Evolutionary conservation across 1,140 invertebrate species (phyloP), one percentile per base, ranked within the genome.

Genomic region (Matsumurasca onukii): DNA sequence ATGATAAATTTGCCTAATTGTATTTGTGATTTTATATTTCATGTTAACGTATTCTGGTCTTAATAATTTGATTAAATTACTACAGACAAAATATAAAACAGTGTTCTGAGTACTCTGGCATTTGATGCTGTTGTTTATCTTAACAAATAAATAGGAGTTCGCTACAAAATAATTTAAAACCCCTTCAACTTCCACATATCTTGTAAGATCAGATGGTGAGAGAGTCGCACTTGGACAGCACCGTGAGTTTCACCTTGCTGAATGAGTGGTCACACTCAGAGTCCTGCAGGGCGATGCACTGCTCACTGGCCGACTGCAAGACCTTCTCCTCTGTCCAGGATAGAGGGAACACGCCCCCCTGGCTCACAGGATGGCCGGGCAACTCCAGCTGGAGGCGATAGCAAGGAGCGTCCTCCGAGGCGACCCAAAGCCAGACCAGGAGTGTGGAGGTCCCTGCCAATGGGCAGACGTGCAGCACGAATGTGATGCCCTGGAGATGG

Each of bases 351-450:
- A 69, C 68, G 3, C 25, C 45, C 3, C 57, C 57, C 29, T 29
- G 62, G 24, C 63, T 20, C 51, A 61, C 20, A 64, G 61, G 45
- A 25, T 31, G 39, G 12, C 48, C 62, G 9, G 68, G 61, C 24
- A 63, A 49, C 27, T 64, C 61, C 25, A 69, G 61, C 12, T 49
- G 31, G 39, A 63, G 62, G 31, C 34, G n/a, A 27, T 61, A 52
- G 22, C 31, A 22, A 9, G 31, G 0, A 12, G n/a, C 31, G 30
- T 57, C 52, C 1, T 63, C 25, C 13, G 17, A 20, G 13, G 59
- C 55, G 12, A 69, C 1, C 68, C 68, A 69, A 2, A 69, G 57
- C 68, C 68, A 69, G n/a, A 69, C 5, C 1, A 62, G 48, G 12
- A 63, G 48, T 3, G 25, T 22, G 17, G 22, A 24, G 29, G 20